phyloP scores from a whole-genome alignment of 2,113 vertebrate species.

The Oostethus manadensis region DNA sequence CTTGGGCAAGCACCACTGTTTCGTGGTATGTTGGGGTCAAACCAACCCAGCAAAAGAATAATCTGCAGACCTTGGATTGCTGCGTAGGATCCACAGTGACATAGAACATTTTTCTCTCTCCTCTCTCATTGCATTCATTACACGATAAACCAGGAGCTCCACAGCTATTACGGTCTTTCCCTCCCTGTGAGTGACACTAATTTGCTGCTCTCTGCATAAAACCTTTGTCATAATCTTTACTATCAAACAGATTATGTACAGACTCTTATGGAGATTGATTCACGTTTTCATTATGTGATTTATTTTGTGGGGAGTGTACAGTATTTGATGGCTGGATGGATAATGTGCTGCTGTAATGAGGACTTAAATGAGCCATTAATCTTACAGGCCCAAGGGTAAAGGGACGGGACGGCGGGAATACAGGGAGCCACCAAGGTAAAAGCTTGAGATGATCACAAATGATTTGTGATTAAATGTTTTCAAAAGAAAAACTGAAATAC shows the following conservation, averaged over 20 bases:
- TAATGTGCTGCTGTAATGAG: conserved; percentile 58
- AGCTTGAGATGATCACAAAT: conserved; percentile 12
- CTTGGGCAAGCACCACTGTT: conserved; percentile 35
- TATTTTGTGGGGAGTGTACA: conserved; percentile 48
- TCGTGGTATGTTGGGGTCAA: conserved; percentile 35
- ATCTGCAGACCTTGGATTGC: conserved; percentile 23
- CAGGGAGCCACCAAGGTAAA: conserved; percentile 18
- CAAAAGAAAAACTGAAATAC: conserved; percentile 9
- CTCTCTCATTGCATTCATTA: conserved; percentile 19
- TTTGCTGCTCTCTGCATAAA: conserved; percentile 48
- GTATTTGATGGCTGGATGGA: conserved; percentile 30
- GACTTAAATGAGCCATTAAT: conserved; percentile 68
- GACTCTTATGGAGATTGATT: conserved; percentile 62
- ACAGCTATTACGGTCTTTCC: conserved; percentile 29
- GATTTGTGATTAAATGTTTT: conserved; percentile 17
- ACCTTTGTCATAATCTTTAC: conserved; percentile 56
- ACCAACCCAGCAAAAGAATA: conserved; percentile 27
- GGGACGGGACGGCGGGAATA: conserved; percentile 35
- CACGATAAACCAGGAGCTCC: conserved; percentile 30
- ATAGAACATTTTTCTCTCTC: conserved; percentile 8
- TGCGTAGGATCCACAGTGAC: conserved; percentile 19
- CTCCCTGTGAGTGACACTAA: conserved; percentile 45
- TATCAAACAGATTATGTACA: conserved; percentile 55
- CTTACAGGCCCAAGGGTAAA: conserved; percentile 63
- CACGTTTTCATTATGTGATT: conserved; percentile 61